Evolutionary conservation across 2,888 invertebrate genomes (phyloP), one percentile per base, ranked within the genome.

Genomic region (Dolichopus griseipennis): DNA sequence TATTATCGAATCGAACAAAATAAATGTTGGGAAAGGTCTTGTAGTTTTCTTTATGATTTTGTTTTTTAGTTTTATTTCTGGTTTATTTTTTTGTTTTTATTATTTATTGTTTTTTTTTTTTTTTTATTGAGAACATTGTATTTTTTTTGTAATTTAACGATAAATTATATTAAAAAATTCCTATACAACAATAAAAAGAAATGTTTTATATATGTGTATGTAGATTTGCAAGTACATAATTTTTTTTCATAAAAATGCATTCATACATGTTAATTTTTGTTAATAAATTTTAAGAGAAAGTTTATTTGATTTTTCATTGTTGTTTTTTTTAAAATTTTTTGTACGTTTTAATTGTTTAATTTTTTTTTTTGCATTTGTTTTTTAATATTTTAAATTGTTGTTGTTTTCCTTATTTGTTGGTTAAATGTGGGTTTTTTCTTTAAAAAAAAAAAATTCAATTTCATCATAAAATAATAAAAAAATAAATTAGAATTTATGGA

Each of bases 1-100:
- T 52, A 52, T 52, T 12, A 52, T 52, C 52, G 52, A 52, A 52
- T 52, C 52, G 52, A 52, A 52, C 52, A 52, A 52, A 52, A 52
- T 52, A 52, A 52, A 52, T 52, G 52, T 52, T 52, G 52, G 18
- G 52, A 52, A 52, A 52, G 52, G 52, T 52, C 52, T 52, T 52
- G 52, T 52, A 7, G 15, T 52, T 41, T 9, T 41, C 9, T 7
- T 9, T 41, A 6, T 41, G 41, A 1, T 41, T 41, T 41, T 41
- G 2, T 41, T 41, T 41, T 27, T 27, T 27, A n/a, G n/a, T 27
- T 27, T 41, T 41, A 41, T 41, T 41, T 41, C 41, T 41, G 41
- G 15, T 41, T 41, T 41, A 2, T 15, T 41, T 41, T 15, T 37
- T 27, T 4, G 3, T 27, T 27, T 27, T 27, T 27, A 27, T 5